These are phyloP conservation scores for Sclerodermus sp. DNA, from an alignment of 2,888 invertebrate species.

Conservation along the genomic window DNA sequence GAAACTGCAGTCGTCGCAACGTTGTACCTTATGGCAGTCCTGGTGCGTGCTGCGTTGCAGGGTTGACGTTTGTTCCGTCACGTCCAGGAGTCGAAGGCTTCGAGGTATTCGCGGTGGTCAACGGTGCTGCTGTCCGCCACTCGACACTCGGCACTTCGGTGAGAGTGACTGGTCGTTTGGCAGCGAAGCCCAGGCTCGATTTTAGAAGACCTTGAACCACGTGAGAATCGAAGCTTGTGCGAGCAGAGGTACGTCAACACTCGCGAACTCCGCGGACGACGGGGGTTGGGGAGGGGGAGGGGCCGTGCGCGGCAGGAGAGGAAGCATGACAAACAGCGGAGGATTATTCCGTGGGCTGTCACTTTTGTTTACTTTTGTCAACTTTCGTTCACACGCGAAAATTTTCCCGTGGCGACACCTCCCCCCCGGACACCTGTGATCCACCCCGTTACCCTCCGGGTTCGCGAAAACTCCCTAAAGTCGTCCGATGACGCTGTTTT, in stretches of 20 bases:
- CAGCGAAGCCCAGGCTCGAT: constrained; percentile 19
- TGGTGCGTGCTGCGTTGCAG: no score
- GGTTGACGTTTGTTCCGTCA: no score
- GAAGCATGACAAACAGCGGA: constrained; percentile 20
- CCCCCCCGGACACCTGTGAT: no score
- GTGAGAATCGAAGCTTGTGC: constrained; percentile 14
- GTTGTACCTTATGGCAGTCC: no score
- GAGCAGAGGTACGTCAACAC: background rate
- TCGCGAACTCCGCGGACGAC: background rate
- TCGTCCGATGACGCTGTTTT: no score
- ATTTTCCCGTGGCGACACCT: background rate
- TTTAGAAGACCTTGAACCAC: constrained; percentile 36
- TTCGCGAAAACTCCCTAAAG: no score
- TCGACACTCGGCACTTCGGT: constrained; percentile 2
- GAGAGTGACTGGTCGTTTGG: constrained; percentile 3
- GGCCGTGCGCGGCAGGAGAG: constrained; percentile 3
- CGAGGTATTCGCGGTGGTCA: no score
- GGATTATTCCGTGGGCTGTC: constrained; percentile 36
- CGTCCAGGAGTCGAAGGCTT: no score
- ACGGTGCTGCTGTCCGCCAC: no score
- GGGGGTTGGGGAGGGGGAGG: background rate
- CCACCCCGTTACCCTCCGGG: no score
- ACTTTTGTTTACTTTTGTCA: constrained; percentile 42
- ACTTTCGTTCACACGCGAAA: background rate
- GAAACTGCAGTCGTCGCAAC: no score